Percentiles rank a stretch among this genome's conserved stretches.
Conservation (phyloP, 2,888 invertebrate genomes). For the Leptarthrus brevirostris region DNA sequence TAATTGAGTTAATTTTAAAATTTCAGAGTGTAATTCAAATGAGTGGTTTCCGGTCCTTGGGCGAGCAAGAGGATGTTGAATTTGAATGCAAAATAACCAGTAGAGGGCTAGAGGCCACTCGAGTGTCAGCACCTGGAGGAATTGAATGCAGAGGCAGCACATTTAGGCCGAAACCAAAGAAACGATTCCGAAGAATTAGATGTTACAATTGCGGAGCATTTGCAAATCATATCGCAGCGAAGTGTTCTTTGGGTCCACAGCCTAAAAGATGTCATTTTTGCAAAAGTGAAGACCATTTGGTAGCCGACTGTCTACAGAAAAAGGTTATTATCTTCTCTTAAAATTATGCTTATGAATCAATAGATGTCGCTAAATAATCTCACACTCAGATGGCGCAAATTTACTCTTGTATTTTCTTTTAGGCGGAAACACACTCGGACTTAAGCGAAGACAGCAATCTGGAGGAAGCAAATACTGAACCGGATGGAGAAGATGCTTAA, state of each 20-base stretch:
- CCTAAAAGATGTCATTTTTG: slow-evolving; percentile 90
- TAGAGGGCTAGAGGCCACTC: slow-evolving; percentile 87
- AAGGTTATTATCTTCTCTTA: slow-evolving; percentile 56
- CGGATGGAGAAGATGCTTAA: too few species aligned
- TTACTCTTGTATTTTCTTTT: neutral
- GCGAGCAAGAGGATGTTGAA: slow-evolving; percentile 89
- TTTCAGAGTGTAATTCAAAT: slow-evolving; percentile 91
- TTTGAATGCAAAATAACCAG: slow-evolving; percentile 87
- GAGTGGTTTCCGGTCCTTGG: slow-evolving; percentile 85
- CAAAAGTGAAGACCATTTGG: slow-evolving; percentile 87
- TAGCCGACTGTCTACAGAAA: slow-evolving; percentile 86
- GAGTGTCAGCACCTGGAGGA: slow-evolving; percentile 83
- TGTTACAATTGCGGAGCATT: slow-evolving; percentile 96
- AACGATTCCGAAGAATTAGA: slow-evolving; percentile 86
- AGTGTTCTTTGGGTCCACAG: slow-evolving; percentile 87
- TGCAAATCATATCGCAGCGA: slow-evolving; percentile 91
- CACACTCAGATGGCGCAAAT: neutral
- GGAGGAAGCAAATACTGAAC: neutral
- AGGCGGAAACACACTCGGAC: slow-evolving; percentile 8
- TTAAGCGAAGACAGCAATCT: neutral
- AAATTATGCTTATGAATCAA: neutral
- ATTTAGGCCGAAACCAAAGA: slow-evolving; percentile 82
- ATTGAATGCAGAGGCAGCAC: slow-evolving; percentile 85
- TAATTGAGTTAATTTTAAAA: too few species aligned
- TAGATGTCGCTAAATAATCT: neutral